A percentile compares a stretch with the other conserved stretches of the same genome.
Conservation (phyloP, 2,113 vertebrate genomes). For the Pluvianellus socialis region DNA sequence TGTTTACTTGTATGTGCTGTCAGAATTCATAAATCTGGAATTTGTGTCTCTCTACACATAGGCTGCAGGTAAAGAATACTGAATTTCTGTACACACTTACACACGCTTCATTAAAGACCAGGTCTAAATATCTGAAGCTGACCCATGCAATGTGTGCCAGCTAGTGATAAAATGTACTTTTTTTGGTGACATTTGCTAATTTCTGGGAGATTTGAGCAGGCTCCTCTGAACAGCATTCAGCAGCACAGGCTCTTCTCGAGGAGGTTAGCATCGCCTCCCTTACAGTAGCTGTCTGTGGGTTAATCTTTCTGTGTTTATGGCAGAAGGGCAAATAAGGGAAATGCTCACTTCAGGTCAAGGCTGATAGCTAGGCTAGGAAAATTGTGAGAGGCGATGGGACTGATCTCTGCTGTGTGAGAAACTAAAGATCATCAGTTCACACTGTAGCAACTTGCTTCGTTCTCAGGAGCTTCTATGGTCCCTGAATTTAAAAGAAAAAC, state of each 20-base stretch:
- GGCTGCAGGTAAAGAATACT: not conserved
- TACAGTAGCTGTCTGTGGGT: not conserved
- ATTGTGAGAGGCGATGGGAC: not conserved
- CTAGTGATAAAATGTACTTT: not conserved
- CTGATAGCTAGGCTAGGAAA: not conserved
- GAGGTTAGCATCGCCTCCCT: not conserved
- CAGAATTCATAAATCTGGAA: not conserved
- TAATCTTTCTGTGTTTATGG: not conserved
- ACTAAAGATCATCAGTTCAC: not conserved
- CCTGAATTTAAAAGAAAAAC: not conserved
- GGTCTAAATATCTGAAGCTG: not conserved
- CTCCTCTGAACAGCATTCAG: not conserved
- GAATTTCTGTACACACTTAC: not conserved
- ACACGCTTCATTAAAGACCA: not conserved
- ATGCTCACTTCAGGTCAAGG: not conserved
- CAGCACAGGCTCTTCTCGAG: not conserved
- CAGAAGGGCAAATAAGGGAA: not conserved
- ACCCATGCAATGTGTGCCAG: not conserved
- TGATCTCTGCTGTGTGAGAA: not conserved
- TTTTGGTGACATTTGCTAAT: not conserved
- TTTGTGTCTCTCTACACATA: not conserved
- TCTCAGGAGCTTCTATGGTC: not conserved
- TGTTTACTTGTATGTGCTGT: not conserved
- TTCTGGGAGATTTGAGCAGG: not conserved
- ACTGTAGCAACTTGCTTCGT: not conserved